Evolutionary conservation across 2,888 invertebrate species (phyloP), one percentile per base, ranked within the genome.

Genomic region (Theristus sp.): DNA sequence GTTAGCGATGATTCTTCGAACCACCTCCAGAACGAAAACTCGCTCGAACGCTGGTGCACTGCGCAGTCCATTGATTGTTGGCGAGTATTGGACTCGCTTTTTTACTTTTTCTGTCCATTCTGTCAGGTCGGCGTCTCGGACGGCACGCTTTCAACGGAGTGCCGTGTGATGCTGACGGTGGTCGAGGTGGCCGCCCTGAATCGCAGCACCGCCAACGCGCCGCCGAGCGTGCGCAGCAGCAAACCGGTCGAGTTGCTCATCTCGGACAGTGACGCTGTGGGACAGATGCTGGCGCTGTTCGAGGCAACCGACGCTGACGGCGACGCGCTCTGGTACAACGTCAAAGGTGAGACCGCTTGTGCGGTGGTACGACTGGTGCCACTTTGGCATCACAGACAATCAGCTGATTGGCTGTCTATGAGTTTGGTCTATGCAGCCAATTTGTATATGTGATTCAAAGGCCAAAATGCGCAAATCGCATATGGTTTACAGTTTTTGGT

Each of bases 281-380:
- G 90, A 28, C 87, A 85, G 38, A 38, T 38, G 38, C 17, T 38
- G 38, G 38, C 38, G 38, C 38, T 38, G 38, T 17, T 38, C 38
- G 38, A 38, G 38, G 38, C 38, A 17, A 17, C 38, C 38, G 91
- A 93, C 77, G 83, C 83, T 60, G 91, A 93, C 73, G 83, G 83
- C 55, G 88, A 91, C 73, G 80, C 83, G 62, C 79, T 96, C 66
- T 93, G 89, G 86, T 94, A 86, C 76, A 85, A 86, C 71, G 91
- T 96, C 65, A 82, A 84, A 56, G 76, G 75, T 75, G 67, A 62
- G 73, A 63, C 2, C 10, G 31, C n/a, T 17, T 13, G 57, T 38
- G 49, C 58, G 57, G 52, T 46, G 61, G 31, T 64, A 53, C 31
- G 59, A 28, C 27, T 47, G 55, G 49, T 60, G 46, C 59, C 24